Evolutionary conservation across 2,888 invertebrate species (phyloP).

Genomic region (Andricus quercusramuli): DNA sequence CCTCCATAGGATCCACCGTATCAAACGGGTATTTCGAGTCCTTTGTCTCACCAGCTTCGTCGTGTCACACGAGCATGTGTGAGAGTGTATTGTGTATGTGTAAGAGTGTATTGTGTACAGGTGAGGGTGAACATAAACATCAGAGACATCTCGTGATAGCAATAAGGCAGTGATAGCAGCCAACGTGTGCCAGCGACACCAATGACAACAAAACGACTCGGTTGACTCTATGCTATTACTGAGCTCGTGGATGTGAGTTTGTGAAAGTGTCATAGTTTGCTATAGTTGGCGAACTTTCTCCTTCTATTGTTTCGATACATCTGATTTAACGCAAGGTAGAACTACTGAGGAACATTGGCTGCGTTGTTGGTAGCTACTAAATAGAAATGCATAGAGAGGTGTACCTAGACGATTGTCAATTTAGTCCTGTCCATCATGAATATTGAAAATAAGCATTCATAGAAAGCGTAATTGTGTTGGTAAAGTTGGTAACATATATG

Average conservation of each 20-base stretch:
- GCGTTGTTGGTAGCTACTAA: not conserved
- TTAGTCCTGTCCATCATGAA: no score
- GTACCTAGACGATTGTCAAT: no score
- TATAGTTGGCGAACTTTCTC: conserved; percentile 52
- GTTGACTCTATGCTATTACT: conserved; percentile 44
- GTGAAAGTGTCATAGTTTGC: not conserved
- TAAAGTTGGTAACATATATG: no score
- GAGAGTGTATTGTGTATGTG: no score
- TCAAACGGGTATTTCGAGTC: conserved; percentile 24
- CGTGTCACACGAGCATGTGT: not conserved
- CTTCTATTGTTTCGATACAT: conserved; percentile 55
- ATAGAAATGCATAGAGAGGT: not conserved
- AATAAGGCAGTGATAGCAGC: conserved; percentile 60
- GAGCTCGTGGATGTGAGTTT: not conserved
- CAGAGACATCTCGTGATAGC: conserved; percentile 54
- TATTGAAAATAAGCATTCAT: no score
- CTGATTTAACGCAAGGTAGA: conserved; percentile 34
- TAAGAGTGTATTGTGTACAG: no score
- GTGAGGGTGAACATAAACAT: conserved; percentile 5
- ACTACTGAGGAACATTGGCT: not conserved
- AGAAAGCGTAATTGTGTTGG: no score
- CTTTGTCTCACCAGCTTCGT: conserved; percentile 39
- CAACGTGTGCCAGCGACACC: not conserved
- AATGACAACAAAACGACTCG: conserved; percentile 45
- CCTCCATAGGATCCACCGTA: conserved; percentile 34